A percentile compares a stretch with the other conserved stretches of the same genome.
Evolutionary conservation across 1,140 invertebrate species (phyloP).

Genomic region (Rhynchophorus ferrugineus): DNA sequence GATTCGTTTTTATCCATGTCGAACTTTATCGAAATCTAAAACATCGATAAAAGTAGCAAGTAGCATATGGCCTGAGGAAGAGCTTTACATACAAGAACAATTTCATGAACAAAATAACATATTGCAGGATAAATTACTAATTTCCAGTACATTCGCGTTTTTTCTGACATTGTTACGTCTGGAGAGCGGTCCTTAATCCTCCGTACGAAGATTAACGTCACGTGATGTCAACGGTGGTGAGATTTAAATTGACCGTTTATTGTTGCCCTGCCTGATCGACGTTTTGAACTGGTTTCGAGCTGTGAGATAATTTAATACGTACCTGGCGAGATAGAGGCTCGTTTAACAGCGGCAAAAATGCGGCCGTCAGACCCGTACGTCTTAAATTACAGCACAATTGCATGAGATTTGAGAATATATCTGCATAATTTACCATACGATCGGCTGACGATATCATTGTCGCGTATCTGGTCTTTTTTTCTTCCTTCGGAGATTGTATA

Average conservation of each 20-base stretch:
- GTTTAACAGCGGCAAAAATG: slow-evolving; percentile 36
- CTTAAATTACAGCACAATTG: slow-evolving; percentile 40
- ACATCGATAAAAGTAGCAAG: too few species aligned
- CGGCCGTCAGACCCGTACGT: slow-evolving; percentile 28
- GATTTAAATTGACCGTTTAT: slow-evolving; percentile 23
- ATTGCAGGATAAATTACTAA: too few species aligned
- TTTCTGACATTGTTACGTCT: too few species aligned
- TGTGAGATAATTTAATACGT: slow-evolving; percentile 34
- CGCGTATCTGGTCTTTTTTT: slow-evolving; percentile 27
- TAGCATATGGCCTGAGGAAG: too few species aligned
- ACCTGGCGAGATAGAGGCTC: slow-evolving; percentile 21
- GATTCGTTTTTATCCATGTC: too few species aligned
- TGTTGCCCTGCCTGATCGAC: slow-evolving; percentile 27
- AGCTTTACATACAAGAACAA: too few species aligned
- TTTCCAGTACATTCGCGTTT: too few species aligned
- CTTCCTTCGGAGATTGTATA: slow-evolving; percentile 1
- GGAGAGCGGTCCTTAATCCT: too few species aligned
- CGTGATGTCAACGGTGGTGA: slow-evolving; percentile 11
- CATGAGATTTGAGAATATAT: slow-evolving; percentile 39
- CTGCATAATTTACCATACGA: slow-evolving; percentile 37
- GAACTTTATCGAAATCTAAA: too few species aligned
- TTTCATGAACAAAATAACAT: too few species aligned
- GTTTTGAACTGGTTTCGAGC: slow-evolving; percentile 29
- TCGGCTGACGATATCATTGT: slow-evolving; percentile 37
- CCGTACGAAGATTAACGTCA: background rate